Evolutionary conservation across 2,888 invertebrate genomes (phyloP).

Genomic region (Seira musarum): DNA sequence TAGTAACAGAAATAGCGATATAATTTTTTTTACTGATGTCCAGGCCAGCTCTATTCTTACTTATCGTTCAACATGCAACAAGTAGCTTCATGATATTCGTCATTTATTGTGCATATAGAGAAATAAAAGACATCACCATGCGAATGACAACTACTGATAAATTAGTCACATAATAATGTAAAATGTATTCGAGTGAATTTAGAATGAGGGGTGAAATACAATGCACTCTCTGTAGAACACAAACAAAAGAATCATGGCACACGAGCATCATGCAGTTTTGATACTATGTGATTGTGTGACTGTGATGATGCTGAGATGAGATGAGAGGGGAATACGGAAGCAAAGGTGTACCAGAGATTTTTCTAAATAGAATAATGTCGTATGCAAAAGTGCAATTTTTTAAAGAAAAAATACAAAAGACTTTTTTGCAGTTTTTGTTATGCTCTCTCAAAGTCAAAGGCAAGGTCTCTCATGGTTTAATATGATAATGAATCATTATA

Average conservation of each 20-base stretch:
- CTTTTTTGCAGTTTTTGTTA: slow-evolving; percentile 47
- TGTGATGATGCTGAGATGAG: no score
- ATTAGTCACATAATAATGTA: no score
- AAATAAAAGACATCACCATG: no score
- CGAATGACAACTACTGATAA: no score
- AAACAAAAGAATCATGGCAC: slow-evolving; percentile 4
- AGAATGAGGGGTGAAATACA: not conserved
- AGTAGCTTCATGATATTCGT: no score
- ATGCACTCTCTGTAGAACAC: not conserved
- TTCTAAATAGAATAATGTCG: slow-evolving; percentile 3
- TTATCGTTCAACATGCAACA: no score
- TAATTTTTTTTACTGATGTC: no score
- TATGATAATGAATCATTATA: slow-evolving; percentile 60
- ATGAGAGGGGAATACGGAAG: slow-evolving; percentile 28
- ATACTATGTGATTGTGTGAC: not conserved
- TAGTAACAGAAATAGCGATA: no score
- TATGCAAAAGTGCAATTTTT: slow-evolving; percentile 51
- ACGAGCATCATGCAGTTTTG: not conserved
- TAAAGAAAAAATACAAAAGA: slow-evolving; percentile 37
- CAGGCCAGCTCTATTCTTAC: no score
- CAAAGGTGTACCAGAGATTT: slow-evolving; percentile 3
- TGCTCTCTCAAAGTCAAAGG: slow-evolving; percentile 64
- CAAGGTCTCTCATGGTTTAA: slow-evolving; percentile 63
- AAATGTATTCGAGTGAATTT: not conserved
- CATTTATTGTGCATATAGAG: no score